A percentile compares a stretch with the other conserved stretches of the same genome.
These are phyloP conservation scores for Amniataba percoides DNA, from an alignment of 2,797 vertebrate species.

Conservation along the genomic window DNA sequence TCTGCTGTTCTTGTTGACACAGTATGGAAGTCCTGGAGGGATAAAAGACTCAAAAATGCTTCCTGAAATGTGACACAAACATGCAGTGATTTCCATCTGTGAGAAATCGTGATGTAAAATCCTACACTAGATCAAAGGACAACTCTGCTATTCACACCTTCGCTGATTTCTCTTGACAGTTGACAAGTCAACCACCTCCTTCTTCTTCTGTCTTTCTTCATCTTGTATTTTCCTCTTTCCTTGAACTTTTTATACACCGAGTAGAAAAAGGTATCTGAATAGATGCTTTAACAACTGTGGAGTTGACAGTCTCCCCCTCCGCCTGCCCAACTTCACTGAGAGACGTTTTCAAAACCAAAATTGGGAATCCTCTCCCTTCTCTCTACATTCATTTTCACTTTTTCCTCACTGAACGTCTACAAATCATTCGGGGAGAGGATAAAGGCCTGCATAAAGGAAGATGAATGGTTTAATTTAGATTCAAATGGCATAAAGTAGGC, in stretches of 20 bases:
- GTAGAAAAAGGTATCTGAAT: constrained; percentile 55
- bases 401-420: constrained; percentile 55
- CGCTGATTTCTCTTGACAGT: constrained; percentile 55
- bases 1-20: constrained; percentile 36
- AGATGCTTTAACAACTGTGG: constrained; percentile 54
- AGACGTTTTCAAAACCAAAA: constrained; percentile 61
- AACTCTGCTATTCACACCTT: constrained; percentile 58
- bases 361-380: constrained; percentile 75
- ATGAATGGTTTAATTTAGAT: constrained; percentile 84
- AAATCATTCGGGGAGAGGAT: constrained; percentile 69
- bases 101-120: constrained; percentile 46
- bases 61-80: constrained; percentile 50
- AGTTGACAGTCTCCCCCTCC: constrained; percentile 45
- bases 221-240: constrained; percentile 44
- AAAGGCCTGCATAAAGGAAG: constrained; percentile 62
- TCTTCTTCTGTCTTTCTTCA: constrained; percentile 46
- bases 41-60: constrained; percentile 33
- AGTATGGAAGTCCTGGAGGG: constrained; percentile 6
- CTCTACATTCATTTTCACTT: constrained; percentile 54
- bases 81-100: constrained; percentile 50
- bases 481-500: constrained; percentile 82
- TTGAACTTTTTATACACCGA: constrained; percentile 61
- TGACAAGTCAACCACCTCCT: constrained; percentile 55
- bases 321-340: constrained; percentile 29
- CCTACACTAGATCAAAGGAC: constrained; percentile 51